Conservation (phyloP, 2,888 invertebrate species). For the Netelia melanura region DNA sequence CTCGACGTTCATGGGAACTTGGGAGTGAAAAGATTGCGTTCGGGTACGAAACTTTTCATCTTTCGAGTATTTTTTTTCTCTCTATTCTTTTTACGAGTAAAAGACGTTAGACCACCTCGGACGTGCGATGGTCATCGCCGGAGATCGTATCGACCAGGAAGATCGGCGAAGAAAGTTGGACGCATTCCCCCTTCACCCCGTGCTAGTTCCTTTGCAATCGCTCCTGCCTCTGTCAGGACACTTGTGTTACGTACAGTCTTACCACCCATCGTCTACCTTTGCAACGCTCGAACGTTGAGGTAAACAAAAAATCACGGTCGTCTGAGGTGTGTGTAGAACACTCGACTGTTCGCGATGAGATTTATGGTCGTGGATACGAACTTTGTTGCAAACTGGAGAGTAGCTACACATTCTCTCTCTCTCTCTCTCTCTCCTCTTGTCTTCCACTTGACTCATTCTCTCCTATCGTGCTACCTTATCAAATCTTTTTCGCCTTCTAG, state of each 20-base stretch:
- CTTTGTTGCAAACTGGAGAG: constrained; percentile 45
- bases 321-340: constrained; percentile 19
- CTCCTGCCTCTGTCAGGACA: constrained; percentile 3
- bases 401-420: constrained; percentile 16
- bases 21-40: constrained; percentile 20
- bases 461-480: constrained; percentile 38
- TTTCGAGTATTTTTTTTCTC: constrained; percentile 36
- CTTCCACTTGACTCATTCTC: constrained; percentile 41
- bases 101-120: neutral
- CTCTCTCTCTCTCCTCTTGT: constrained; percentile 28
- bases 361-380: constrained; percentile 62
- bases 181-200: constrained; percentile 20
- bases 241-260: constrained; percentile 15
- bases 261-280: constrained; percentile 1
- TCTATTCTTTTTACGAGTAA: neutral
- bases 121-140: constrained; percentile 1
- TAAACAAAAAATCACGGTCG: constrained; percentile 44
- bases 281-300: constrained; percentile 22
- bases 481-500: constrained; percentile 4
- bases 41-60: constrained; percentile 47
- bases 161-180: constrained; percentile 57
- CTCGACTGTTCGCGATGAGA: constrained; percentile 44
- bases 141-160: constrained; percentile 45
- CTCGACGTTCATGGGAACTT: neutral
- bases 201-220: constrained; percentile 3